Evolutionary conservation across 2,113 vertebrate genomes (phyloP), one percentile per base, ranked within the genome.

Genomic region (Tragulus kanchil): DNA sequence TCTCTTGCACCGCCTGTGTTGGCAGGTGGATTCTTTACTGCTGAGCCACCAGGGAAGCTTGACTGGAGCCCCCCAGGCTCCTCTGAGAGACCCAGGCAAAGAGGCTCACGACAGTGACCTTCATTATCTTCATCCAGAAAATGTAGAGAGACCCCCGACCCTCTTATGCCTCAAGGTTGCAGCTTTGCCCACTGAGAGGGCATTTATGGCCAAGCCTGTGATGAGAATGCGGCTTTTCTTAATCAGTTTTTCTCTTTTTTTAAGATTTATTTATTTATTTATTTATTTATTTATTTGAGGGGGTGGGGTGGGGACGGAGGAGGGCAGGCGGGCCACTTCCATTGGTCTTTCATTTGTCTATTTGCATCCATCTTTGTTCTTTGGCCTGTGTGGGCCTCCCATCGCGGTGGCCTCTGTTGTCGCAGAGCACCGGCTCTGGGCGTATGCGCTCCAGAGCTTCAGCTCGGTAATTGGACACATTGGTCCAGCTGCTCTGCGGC

Each of bases 141-240:
- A 31, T 42, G 45, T 8, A 71, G 56, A 52, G 64, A 59, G 65
- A 79, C 8, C 61, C 9, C 14, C 69, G 19, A 85, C 23, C 48
- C 6, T 17, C 81, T 81, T 50, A 42, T 17, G 28, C 54, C 75
- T 97, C 31, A 65, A n/a, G 17, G n/a, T 42, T n/a, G n/a, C 19
- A 81, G 78, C 52, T 84, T 58, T 28, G 16, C 7, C 26, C 23
- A 50, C 23, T 15, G 11, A 61, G 87, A 87, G 21, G 25, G 36
- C 75, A 69, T 42, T 87, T 69, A 75, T 89, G 45, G 21, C 21
- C 56, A 95, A 86, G 59, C 31, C 36, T 16, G 0, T 26, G 8
- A 82, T 77, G 69, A 78, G 25, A 84, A 89, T 85, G 64, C 62
- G 25, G 48, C 26, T 93, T 64, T 81, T 90, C 62, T 58, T 87